Evolutionary conservation across 1,140 invertebrate species (phyloP).

Genomic region (Cryptotermes secundus): DNA sequence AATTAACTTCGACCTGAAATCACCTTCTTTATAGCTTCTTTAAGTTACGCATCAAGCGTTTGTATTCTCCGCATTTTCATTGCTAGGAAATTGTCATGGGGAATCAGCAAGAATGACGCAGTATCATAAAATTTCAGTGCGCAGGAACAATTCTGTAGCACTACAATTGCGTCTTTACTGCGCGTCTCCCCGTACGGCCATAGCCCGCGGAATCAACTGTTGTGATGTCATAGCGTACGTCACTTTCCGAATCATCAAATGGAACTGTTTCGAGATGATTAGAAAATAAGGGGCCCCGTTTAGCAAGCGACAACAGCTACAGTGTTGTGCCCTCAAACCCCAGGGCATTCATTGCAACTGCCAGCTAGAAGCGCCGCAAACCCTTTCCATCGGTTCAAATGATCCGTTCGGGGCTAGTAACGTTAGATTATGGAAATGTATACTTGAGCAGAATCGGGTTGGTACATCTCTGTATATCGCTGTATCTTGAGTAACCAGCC

Average conservation of each 20-base stretch:
- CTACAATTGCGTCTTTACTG: too few relatives aligned
- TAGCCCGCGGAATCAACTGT: background rate
- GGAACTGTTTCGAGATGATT: slow-evolving; percentile 11
- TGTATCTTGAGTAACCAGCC: too few relatives aligned
- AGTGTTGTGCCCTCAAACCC: background rate
- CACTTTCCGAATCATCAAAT: background rate
- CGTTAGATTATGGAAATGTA: background rate
- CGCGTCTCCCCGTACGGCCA: background rate
- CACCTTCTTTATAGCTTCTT: too few relatives aligned
- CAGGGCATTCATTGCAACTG: background rate
- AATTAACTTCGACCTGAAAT: too few relatives aligned
- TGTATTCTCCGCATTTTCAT: too few relatives aligned
- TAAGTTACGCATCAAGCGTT: too few relatives aligned
- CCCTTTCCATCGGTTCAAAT: background rate
- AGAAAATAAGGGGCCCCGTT: background rate
- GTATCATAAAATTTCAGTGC: too few relatives aligned
- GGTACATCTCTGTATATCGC: too few relatives aligned
- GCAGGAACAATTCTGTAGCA: too few relatives aligned
- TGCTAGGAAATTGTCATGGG: too few relatives aligned
- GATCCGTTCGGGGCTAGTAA: background rate
- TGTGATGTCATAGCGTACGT: background rate
- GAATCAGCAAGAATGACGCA: too few relatives aligned
- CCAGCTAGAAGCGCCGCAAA: background rate
- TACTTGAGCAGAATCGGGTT: too few relatives aligned
- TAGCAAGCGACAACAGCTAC: background rate